Percentiles rank a stretch among this genome's conserved stretches.
These are phyloP conservation scores for Condylostylus longicornis DNA, from an alignment of 1,140 invertebrate genomes.

Conservation along the genomic window DNA sequence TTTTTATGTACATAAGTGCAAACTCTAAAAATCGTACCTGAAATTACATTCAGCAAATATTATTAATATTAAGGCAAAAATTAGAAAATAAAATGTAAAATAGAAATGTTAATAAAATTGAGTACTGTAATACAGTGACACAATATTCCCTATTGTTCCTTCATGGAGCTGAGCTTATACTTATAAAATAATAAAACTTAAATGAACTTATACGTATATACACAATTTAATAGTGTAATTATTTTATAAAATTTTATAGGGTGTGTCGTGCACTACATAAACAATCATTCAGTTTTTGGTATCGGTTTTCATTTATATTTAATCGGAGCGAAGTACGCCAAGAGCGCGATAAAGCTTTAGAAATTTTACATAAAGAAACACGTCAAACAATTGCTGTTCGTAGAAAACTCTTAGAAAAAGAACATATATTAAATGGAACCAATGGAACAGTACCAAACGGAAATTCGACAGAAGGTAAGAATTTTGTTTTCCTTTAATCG, in stretches of 20 bases:
- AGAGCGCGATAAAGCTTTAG: constrained; percentile 12
- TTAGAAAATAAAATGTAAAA: too few species aligned
- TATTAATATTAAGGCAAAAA: too few species aligned
- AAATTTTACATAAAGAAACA: constrained; percentile 21
- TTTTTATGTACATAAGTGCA: too few species aligned
- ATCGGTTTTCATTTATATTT: constrained; percentile 40
- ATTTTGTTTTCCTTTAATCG: not conserved
- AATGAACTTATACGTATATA: not conserved
- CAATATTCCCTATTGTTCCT: too few species aligned
- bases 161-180: too few species aligned
- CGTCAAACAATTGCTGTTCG: constrained; percentile 21
- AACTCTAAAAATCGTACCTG: too few species aligned
- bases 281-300: constrained; percentile 44
- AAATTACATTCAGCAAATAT: too few species aligned
- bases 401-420: constrained; percentile 15
- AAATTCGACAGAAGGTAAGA: not conserved
- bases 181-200: too few species aligned
- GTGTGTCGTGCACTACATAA: constrained; percentile 32
- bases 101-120: too few species aligned
- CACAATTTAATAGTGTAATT: not conserved
- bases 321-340: constrained; percentile 21
- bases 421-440: constrained; percentile 7
- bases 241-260: constrained; percentile 18
- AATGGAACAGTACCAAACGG: too few species aligned
- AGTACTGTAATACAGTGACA: too few species aligned